These are phyloP conservation scores for Actenoides hombroni DNA, from an alignment of 2,113 vertebrate genomes.

Conservation along the genomic window DNA sequence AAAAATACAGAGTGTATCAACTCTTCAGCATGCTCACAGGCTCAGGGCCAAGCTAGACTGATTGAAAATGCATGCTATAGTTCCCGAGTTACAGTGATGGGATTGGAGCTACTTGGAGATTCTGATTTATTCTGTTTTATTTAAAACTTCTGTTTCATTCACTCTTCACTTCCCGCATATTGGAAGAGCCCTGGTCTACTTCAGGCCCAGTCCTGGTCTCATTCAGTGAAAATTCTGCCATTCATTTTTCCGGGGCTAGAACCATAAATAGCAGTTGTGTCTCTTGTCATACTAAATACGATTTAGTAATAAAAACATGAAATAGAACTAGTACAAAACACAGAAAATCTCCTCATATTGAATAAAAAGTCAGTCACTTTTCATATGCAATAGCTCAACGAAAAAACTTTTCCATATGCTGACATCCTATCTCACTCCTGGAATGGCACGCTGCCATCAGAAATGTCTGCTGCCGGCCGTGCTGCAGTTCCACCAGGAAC, in stretches of 20 bases:
- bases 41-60: not conserved
- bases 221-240: not conserved
- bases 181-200: not conserved
- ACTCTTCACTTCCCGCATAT: not conserved
- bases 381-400: not conserved
- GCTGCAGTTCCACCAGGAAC: not conserved
- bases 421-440: not conserved
- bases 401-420: not conserved
- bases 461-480: not conserved
- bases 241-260: not conserved
- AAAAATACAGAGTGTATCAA: not conserved
- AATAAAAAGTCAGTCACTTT: not conserved
- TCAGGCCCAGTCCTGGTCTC: not conserved
- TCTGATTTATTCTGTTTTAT: too few relatives aligned
- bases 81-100: not conserved
- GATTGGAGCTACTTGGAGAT: not conserved
- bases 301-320: not conserved
- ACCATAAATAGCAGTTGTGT: not conserved
- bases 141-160: not conserved
- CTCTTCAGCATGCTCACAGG: not conserved
- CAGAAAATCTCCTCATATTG: not conserved
- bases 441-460: too few relatives aligned
- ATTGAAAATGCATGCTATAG: not conserved
- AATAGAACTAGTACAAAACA: not conserved
- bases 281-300: not conserved